Conservation (phyloP, 2,888 invertebrate species). For the Congeria kusceri region DNA sequence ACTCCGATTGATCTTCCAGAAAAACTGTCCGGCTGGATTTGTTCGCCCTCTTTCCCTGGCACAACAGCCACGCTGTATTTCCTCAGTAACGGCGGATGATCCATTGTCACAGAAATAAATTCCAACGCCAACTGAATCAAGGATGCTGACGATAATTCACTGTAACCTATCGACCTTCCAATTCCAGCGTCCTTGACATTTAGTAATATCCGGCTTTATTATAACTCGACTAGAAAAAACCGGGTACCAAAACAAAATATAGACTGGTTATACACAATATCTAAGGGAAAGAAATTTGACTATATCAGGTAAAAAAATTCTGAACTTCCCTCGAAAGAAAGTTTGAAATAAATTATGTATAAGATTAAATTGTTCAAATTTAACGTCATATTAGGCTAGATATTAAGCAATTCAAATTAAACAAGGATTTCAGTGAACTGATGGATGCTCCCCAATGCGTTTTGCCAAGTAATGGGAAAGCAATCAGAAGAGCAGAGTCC, state of each 20-base stretch:
- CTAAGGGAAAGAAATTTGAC: no score
- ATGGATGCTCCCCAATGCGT: no score
- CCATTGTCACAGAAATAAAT: neutral
- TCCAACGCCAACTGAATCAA: neutral
- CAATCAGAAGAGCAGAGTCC: no score
- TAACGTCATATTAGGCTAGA: no score
- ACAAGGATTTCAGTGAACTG: no score
- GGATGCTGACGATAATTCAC: slow-evolving; percentile 17
- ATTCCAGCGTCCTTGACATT: slow-evolving; percentile 52
- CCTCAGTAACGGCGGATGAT: slow-evolving; percentile 13
- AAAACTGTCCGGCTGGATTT: slow-evolving; percentile 78
- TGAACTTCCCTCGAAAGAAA: no score
- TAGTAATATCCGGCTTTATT: neutral
- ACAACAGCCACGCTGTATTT: slow-evolving; percentile 77
- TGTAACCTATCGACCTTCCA: slow-evolving; percentile 32
- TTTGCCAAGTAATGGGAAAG: no score
- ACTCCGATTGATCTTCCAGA: slow-evolving; percentile 97
- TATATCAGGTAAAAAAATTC: no score
- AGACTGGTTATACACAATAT: slow-evolving; percentile 5
- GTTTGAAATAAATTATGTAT: no score
- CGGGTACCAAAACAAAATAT: neutral
- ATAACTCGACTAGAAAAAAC: neutral
- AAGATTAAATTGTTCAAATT: no score
- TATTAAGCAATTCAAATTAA: no score
- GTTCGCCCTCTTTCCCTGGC: slow-evolving; percentile 84